A percentile compares a stretch with the other conserved stretches of the same genome.
Evolutionary conservation across 1,140 invertebrate genomes (phyloP).

Genomic region (Zaprionus nigranus): DNA sequence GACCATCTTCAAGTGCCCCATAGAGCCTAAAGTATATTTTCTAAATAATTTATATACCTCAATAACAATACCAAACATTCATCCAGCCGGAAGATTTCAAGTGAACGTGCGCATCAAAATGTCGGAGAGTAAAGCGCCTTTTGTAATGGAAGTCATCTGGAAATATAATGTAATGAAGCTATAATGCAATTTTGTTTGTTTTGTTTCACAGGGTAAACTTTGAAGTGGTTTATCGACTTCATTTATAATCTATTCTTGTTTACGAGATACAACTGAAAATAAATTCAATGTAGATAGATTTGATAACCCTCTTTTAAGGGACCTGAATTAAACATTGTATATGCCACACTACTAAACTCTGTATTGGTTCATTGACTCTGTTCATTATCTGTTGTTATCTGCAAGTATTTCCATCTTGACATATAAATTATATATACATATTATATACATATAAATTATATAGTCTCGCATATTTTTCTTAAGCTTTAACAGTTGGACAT

Average conservation of each 20-base stretch:
- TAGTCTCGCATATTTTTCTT: background rate
- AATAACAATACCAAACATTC: constrained; percentile 34
- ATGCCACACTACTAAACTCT: background rate
- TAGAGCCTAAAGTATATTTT: constrained; percentile 42
- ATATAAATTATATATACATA: background rate
- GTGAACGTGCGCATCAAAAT: constrained; percentile 26
- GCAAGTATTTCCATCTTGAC: background rate
- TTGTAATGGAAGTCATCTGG: constrained; percentile 44
- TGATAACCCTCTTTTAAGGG: too few species aligned
- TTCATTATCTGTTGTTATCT: background rate
- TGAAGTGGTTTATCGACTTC: background rate
- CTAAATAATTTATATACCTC: constrained; percentile 34
- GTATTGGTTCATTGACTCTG: background rate
- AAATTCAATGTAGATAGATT: too few species aligned
- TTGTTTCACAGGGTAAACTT: background rate
- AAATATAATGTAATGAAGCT: constrained; percentile 47
- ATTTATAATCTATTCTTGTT: background rate
- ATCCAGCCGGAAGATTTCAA: constrained; percentile 49
- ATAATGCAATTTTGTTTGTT: constrained; percentile 2
- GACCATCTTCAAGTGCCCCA: constrained; percentile 47
- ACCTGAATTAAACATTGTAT: too few species aligned
- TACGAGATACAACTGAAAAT: background rate
- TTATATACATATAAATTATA: background rate
- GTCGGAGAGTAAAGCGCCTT: constrained; percentile 25
- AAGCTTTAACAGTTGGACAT: constrained; percentile 3